Evolutionary conservation across 1,140 invertebrate species (phyloP), one percentile per base, ranked within the genome.

Genomic region (Pogonognathellus flavescens): DNA sequence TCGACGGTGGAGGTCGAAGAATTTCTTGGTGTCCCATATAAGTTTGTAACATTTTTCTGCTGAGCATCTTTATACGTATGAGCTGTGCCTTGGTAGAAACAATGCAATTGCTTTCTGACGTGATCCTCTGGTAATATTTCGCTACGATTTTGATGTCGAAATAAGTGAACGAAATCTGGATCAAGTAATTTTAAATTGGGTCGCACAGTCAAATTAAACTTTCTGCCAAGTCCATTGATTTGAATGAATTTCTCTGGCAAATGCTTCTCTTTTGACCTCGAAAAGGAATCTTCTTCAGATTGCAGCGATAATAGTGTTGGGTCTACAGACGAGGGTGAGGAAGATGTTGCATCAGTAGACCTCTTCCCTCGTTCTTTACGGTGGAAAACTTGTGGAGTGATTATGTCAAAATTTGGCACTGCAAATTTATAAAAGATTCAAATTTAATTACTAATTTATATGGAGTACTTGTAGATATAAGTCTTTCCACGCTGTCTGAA

Each of bases 341-440:
- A 55, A 53, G 49, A 18, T 59, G 66, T 49, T 31, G 49, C 3
- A 50, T 52, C 8, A 13, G 59, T 82, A 76, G 57, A 83, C 50
- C 81, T 82, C 84, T 83, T 86, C 18, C 83, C 22, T 20, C 76
- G 53, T 53, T 18, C 49, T 76, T 82, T 66, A 31, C 80, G 80
- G 83, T 82, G 66, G 60, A 60, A 60, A 84, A 86, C 18, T 87
- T 84, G 49, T 59, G 87, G 84, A 20, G 76, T 86, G 11, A 85
- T 86, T 25, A 87, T 82, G 80, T 87, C 87, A 70, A 87, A 83
- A 72, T 85, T 87, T 87, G 86, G 86, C 86, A 87, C 86, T 84
- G 83, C 5, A 84, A 82, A 70, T 81, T 59, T 49, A 70, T 8
- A 72, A 72, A 10, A 72, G 2, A 84, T 3, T 41, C 31, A 41